Percentiles rank a stretch among this genome's conserved stretches.
phyloP scores from a whole-genome alignment of 2,888 invertebrate species.

The Leucophenga maculata region DNA sequence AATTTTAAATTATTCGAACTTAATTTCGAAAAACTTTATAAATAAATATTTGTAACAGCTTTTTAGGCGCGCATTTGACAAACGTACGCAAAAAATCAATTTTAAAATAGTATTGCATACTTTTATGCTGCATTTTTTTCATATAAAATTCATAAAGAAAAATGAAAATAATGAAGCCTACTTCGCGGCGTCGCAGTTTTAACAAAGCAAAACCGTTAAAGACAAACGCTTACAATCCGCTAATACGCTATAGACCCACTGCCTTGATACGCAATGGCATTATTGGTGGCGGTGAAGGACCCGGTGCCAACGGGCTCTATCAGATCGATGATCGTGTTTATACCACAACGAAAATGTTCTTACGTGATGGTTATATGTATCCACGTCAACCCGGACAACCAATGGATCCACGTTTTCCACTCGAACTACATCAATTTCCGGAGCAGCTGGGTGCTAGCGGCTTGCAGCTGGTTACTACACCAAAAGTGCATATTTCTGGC shows the following conservation, averaged over 20 bases:
- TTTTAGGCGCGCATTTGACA: too few species aligned
- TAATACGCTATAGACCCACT: conserved; percentile 60
- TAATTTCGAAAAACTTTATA: background rate
- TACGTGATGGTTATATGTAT: conserved; percentile 70
- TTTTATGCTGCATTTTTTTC: background rate
- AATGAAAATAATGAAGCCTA: conserved; percentile 66
- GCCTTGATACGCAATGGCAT: conserved; percentile 68
- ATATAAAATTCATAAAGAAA: conserved; percentile 7
- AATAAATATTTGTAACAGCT: too few species aligned
- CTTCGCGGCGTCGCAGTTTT: conserved; percentile 68
- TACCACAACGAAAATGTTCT: conserved; percentile 68
- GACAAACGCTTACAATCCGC: conserved; percentile 55
- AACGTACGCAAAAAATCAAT: too few species aligned
- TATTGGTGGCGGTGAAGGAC: conserved; percentile 64
- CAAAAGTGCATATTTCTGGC: conserved; percentile 70
- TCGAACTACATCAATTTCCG: conserved; percentile 69
- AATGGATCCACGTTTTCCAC: conserved; percentile 69
- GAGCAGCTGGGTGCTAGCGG: conserved; percentile 67
- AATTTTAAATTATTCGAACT: background rate
- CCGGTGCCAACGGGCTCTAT: conserved; percentile 65
- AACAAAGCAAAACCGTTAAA: conserved; percentile 62
- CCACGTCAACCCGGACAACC: conserved; percentile 68
- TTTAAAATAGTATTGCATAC: background rate
- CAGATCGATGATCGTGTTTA: conserved; percentile 70
- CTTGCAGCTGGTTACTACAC: conserved; percentile 62